Evolutionary conservation across 2,113 vertebrate species (phyloP), one percentile per base, ranked within the genome.

Genomic region (Sceloporus tristichus): DNA sequence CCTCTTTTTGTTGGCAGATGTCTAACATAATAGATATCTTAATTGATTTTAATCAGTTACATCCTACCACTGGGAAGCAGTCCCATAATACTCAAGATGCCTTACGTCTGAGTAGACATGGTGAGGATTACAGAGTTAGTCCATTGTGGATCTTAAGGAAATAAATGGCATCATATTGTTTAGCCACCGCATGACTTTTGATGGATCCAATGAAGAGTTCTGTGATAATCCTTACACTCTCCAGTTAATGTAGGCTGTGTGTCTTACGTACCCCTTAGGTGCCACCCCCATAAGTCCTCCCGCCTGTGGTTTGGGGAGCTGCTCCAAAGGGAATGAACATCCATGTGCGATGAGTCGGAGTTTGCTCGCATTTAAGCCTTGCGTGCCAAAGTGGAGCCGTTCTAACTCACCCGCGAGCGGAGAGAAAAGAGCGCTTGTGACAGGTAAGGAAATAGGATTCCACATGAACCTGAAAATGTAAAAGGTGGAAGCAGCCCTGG

Each of bases 181-280:
- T 18, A 11, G 80, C 21, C 4, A 16, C 2, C 42, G 18, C 16
- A 25, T 23, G n/a, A 21, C 27, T n/a, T 9, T 21, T 9, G 48
- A 56, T 25, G 0, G 42, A 10, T n/a, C 56, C 9, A 23, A 0
- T 7, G 16, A 2, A 38, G 5, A 1, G 21, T 0, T 1, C 23
- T 42, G 83, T 25, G 11, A 8, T 3, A 23, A 8, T 16, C 54
- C 14, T 34, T 27, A 27, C 4, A 0, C 73, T 25, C 6, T 3
- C 5, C 5, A 23, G 23, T 7, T 1, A 0, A 70, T 5, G 29
- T 53, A 25, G 5, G 3, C 42, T 38, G 48, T 0, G 38, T 13
- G 2, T 34, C 54, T 80, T 4, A 1, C 59, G 4, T 29, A 73
- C 68, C 4, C 19, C 9, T 0, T 11, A 42, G 87, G 75, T 34